Conservation (phyloP, 2,113 vertebrate species). For the Atractosteus spatula region DNA sequence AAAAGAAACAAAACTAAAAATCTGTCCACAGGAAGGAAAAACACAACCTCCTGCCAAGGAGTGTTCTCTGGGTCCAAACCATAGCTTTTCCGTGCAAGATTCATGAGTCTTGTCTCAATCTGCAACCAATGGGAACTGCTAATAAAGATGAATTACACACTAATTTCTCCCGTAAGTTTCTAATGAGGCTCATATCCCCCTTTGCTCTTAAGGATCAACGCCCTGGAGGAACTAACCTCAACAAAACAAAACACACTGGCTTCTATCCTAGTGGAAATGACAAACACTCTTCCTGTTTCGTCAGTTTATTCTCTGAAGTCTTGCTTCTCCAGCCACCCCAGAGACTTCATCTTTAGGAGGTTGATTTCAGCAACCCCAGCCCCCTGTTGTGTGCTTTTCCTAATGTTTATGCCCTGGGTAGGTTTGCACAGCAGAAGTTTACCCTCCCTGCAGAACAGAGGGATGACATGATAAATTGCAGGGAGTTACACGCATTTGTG, state of each 20-base stretch:
- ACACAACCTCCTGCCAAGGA: too few species aligned
- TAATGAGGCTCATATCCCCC: not conserved
- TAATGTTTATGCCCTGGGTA: not conserved
- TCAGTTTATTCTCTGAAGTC: not conserved
- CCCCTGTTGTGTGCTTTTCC: not conserved
- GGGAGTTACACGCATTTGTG: not conserved
- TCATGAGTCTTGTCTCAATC: constrained; percentile 7
- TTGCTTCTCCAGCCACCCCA: not conserved
- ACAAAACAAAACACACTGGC: not conserved
- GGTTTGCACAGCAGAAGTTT: not conserved
- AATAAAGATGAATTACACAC: constrained; percentile 8
- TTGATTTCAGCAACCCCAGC: not conserved
- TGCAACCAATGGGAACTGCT: not conserved
- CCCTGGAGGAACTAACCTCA: not conserved
- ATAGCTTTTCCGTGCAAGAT: not conserved
- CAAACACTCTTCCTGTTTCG: not conserved
- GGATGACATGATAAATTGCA: constrained; percentile 2
- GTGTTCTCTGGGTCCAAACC: not conserved
- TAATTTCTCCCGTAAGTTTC: constrained; percentile 8
- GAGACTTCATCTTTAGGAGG: not conserved
- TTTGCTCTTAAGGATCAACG: not conserved
- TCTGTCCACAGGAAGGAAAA: not conserved
- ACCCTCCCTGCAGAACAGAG: not conserved
- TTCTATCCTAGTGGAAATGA: not conserved
- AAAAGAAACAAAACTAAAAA: not conserved